Evolutionary conservation across 2,797 vertebrate species (phyloP), one percentile per base, ranked within the genome.

Genomic region (Chaunax sp.): DNA sequence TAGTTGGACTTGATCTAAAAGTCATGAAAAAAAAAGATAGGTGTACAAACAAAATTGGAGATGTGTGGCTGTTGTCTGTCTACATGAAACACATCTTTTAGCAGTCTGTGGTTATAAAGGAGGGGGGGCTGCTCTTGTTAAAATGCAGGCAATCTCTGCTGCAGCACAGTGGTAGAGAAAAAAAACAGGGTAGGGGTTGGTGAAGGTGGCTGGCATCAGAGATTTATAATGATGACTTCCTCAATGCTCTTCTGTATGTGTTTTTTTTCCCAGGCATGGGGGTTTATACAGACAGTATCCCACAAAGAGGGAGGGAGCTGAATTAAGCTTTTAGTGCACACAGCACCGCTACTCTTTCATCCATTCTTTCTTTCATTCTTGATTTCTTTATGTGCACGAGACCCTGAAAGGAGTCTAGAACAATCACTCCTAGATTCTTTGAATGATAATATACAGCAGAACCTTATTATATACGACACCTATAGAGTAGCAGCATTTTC

Each of bases 231-330:
- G 20, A 43, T 40, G 58, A 47, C 69, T 71, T 75, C 72, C 41
- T 44, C 20, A 37, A 5, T 37, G 3, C 35, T 37, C 28, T 30
- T 9, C 9, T 41, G 37, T 35, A n/a, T 66, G 16, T 25, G 54
- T 20, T 51, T 55, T 50, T 72, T 25, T 63, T 63, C 64, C 60
- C 44, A 55, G 58, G 35, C 45, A 51, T 28, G 40, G 30, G n/a
- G 47, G 23, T 73, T 81, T 57, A 70, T 49, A 37, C 30, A 46
- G 60, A 70, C 43, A 41, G 28, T 71, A 63, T 38, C 41, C 58
- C 47, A 73, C 50, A 81, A 77, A 81, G 40, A 75, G 18, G 13
- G 55, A 63, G 8, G 33, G 19, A 71, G 64, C 50, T 18, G 33
- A 71, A 57, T 51, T 23, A 59, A 60, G 72, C 65, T 44, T 49